Evolutionary conservation across 2,797 vertebrate species (phyloP).

Genomic region (Acanthis flammea): DNA sequence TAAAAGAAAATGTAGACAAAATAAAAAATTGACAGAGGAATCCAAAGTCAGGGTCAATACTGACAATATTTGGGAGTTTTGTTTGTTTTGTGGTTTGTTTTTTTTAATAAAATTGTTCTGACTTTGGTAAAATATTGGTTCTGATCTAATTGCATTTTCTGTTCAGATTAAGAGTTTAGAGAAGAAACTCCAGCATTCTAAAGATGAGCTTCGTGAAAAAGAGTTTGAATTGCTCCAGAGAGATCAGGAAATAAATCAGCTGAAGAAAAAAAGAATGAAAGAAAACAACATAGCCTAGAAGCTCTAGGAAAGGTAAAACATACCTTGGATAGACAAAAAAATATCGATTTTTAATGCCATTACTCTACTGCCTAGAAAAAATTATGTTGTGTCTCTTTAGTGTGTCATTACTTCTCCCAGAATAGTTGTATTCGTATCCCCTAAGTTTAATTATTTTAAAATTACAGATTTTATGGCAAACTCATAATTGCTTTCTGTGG

Average conservation of each 20-base stretch:
- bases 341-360: not conserved
- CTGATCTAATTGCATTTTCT: conserved; percentile 19
- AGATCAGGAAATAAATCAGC: conserved; percentile 75
- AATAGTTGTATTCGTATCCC: not conserved
- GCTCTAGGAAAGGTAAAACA: conserved; percentile 71
- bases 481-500: not conserved
- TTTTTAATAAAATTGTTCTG: not conserved
- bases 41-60: not conserved
- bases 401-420: not conserved
- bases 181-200: conserved; percentile 71
- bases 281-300: conserved; percentile 50
- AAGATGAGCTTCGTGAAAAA: conserved; percentile 75
- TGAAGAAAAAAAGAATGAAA: conserved; percentile 74
- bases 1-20: not conserved
- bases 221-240: conserved; percentile 76
- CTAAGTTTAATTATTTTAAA: not conserved
- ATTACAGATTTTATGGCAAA: not conserved
- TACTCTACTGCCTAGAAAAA: not conserved
- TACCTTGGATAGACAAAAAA: not conserved
- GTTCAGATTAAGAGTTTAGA: conserved; percentile 73
- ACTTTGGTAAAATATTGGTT: not conserved
- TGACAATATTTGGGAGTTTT: not conserved
- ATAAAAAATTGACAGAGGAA: not conserved
- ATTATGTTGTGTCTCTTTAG: rapidly evolving
- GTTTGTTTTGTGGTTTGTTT: not conserved